Evolutionary conservation across 2,888 invertebrate species (phyloP), one percentile per base, ranked within the genome.

Genomic region (Erebia ligea): DNA sequence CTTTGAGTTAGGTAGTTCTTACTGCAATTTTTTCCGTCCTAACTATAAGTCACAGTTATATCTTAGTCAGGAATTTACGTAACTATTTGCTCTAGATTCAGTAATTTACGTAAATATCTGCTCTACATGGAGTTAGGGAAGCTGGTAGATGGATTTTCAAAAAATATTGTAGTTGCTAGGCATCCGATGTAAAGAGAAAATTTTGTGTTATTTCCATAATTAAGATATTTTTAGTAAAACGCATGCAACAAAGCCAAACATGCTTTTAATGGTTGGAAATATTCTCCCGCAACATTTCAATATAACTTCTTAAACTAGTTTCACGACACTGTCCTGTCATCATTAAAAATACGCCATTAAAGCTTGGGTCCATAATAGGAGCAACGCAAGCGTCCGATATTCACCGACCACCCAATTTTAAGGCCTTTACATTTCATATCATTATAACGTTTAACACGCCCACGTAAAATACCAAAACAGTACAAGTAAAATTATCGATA

Each of bases 391-490:
- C 66, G 45, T 19, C 65, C 56, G 54, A 70, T 66, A 70, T 42
- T 58, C 56, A 17, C 50, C 57, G 52, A 65, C 70, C 68, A 61
- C 68, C 45, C 68, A 66, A 70, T 52, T 61, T 66, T 52, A 63
- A 69, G 63, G n/a, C 66, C 52, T 70, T 48, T 13, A 67, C 52
- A 67, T 70, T 73, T 70, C 70, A 67, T 69, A 71, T 70, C 70
- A 70, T 73, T 73, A 73, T 73, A 69, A 63, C 67, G 71, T 68
- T 71, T 54, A 70, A 64, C 64, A 66, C 70, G 70, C 73, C 73
- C 68, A 73, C 73, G 66, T 66, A 63, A 71, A 68, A 70, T 59
- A 73, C 73, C 68, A 62, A 71, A 68, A 73, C 68, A 65, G 72
- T 70, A 65, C 64, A 50, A 64, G 63, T 67, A 57, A 64, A 70